phyloP scores from a whole-genome alignment of 1,140 invertebrate genomes.

The Phocides pigmalion region DNA sequence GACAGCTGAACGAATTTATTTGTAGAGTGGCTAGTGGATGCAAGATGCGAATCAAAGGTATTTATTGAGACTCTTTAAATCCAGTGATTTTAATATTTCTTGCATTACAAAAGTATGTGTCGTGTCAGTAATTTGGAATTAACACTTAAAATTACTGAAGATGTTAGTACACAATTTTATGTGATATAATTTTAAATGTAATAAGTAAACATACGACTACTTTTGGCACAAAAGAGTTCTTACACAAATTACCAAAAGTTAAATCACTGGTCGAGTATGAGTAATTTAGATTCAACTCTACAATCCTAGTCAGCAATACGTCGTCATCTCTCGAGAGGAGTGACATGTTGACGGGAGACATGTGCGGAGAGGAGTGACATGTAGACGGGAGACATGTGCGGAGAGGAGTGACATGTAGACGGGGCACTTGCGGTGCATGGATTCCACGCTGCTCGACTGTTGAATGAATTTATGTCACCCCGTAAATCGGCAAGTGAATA shows the following conservation, averaged over 20 bases:
- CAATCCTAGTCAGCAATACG: neutral
- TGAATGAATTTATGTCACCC: neutral
- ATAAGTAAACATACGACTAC: neutral
- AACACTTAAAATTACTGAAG: no score
- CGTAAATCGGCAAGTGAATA: no score
- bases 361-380: neutral
- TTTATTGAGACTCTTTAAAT: no score
- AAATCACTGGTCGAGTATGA: slow-evolving; percentile 7
- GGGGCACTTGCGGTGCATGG: neutral
- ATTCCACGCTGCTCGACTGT: no score
- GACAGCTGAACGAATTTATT: neutral
- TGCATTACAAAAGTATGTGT: no score
- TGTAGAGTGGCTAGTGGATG: no score
- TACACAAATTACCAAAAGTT: no score
- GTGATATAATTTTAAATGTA: no score
- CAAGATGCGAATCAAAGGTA: no score
- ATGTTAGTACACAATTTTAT: no score
- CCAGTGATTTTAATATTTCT: no score
- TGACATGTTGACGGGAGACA: neutral
- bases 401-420: neutral
- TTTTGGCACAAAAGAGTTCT: neutral
- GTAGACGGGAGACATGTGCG: neutral
- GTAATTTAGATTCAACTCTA: neutral
- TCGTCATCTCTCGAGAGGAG: neutral
- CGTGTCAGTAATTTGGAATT: no score